Percentiles rank a stretch among this genome's conserved stretches.
These are phyloP conservation scores for Cichlasoma orientale DNA, from an alignment of 2,797 vertebrate genomes.

Conservation along the genomic window DNA sequence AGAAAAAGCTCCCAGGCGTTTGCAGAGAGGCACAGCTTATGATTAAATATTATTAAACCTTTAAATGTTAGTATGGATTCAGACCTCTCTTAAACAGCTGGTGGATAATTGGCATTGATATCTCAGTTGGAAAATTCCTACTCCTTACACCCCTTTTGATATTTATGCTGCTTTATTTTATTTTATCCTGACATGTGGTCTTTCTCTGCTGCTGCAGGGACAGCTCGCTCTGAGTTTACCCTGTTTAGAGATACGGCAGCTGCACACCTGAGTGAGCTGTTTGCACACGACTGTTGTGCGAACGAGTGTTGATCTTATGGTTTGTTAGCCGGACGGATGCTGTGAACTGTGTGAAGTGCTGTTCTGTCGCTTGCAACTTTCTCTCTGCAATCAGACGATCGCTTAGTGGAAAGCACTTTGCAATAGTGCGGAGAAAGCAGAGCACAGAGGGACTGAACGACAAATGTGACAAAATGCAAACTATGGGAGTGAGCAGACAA, in stretches of 20 bases:
- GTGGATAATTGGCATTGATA: too few species aligned
- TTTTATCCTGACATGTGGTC: fast-evolving
- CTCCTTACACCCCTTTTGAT: not conserved
- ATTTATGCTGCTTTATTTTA: not conserved
- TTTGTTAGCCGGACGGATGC: not conserved
- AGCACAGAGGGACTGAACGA: too few species aligned
- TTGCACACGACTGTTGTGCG: not conserved
- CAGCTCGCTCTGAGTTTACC: not conserved
- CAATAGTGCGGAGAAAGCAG: too few species aligned
- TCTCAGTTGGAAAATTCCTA: fast-evolving
- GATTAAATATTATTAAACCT: not conserved
- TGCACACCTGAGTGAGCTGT: not conserved
- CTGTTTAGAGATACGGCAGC: not conserved
- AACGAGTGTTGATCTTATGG: not conserved
- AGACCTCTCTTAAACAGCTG: fast-evolving
- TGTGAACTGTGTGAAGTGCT: not conserved
- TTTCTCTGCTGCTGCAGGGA: not conserved
- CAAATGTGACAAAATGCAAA: too few species aligned
- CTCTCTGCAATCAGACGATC: not conserved
- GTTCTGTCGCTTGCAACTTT: not conserved
- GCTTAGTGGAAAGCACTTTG: too few species aligned
- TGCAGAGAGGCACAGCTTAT: not conserved
- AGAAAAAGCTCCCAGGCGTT: not conserved
- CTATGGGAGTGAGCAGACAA: too few species aligned
- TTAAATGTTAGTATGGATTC: not conserved